Base-by-base conservation (phyloP, 2,888 invertebrate genomes). In the Belgica antarctica region DNA sequence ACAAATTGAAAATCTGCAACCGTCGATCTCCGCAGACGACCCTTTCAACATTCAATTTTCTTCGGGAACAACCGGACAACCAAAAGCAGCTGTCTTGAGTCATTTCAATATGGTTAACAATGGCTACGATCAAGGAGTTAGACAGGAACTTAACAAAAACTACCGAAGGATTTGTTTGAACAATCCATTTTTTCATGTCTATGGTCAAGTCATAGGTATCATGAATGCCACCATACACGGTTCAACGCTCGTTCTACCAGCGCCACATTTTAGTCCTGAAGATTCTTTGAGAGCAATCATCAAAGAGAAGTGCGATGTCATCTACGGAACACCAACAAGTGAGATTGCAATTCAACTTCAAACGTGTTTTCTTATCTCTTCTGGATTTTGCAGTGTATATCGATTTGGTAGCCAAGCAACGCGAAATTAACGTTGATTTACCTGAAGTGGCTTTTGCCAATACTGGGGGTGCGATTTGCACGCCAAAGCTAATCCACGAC, bases 171-270 rank as follows among this genome's bases (percentile, higher is more conserved):
- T 84, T 71, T 86, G 85, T 72, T 75, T 84, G 0, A 88, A 89
- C 75, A 88, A 90, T 22, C 93, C 93, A 0, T 81, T 92, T 22
- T 94, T 92, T 77, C 94, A 95, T 77, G 90, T 88, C 34, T 93
- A 86, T 76, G 94, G 92, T 0, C 85, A 87, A 71, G 83, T 87
- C 1, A 79, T 86, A 59, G 87, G 86, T 0, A 81, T 86, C 22
- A 76, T 88, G 62, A 80, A 82, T 0, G 82, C 81, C 5, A 75
- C 89, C 22, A 81, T 85, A 31, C 81, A 84, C 74, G 89, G 88
- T 0, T 78, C 83, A 7, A 86, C 88, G 0, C 68, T 86, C 22
- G 84, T 90, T 0, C 73, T 89, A 1, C 88, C 89, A 0, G 77
- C 82, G 0, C 78, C 81, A 0, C 79, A 76, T 0, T 89, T 86